A percentile compares a stretch with the other conserved stretches of the same genome.
These are phyloP conservation scores for Leucophenga montana DNA, from an alignment of 2,888 invertebrate genomes.

Conservation along the genomic window DNA sequence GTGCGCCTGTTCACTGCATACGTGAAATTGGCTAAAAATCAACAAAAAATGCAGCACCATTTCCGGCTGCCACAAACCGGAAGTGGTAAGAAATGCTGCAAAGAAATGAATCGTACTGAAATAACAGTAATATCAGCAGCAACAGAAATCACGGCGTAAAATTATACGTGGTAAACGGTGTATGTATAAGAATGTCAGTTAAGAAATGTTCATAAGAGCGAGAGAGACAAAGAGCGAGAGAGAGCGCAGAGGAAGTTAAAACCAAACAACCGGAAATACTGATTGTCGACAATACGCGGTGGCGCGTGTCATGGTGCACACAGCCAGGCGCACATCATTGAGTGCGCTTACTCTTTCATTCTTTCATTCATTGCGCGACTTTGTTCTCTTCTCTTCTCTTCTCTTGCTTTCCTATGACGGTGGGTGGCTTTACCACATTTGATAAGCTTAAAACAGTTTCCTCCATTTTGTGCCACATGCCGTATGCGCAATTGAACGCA, in stretches of 20 bases:
- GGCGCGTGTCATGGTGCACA: constrained; percentile 31
- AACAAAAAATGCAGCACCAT: constrained; percentile 37
- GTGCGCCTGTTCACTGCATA: constrained; percentile 39
- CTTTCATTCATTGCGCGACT: background rate
- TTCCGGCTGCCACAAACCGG: constrained; percentile 40
- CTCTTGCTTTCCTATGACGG: no score
- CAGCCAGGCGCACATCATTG: constrained; percentile 26
- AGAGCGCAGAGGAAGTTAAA: no score
- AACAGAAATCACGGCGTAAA: no score
- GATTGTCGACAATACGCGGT: background rate
- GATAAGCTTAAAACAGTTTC: background rate
- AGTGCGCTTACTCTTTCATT: background rate
- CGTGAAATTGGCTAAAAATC: constrained; percentile 44
- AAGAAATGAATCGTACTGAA: no score
- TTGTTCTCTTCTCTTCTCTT: no score
- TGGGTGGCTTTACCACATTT: no score
- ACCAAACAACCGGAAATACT: no score
- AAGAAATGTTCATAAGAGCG: no score
- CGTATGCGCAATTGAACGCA: constrained; percentile 5
- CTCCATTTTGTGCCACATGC: background rate
- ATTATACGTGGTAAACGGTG: no score
- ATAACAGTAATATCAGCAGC: no score
- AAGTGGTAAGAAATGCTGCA: constrained; percentile 29
- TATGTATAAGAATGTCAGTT: no score
- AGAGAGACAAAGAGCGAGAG: no score